Evolutionary conservation across 2,888 invertebrate genomes (phyloP).

Genomic region (Spisula subtruncata): DNA sequence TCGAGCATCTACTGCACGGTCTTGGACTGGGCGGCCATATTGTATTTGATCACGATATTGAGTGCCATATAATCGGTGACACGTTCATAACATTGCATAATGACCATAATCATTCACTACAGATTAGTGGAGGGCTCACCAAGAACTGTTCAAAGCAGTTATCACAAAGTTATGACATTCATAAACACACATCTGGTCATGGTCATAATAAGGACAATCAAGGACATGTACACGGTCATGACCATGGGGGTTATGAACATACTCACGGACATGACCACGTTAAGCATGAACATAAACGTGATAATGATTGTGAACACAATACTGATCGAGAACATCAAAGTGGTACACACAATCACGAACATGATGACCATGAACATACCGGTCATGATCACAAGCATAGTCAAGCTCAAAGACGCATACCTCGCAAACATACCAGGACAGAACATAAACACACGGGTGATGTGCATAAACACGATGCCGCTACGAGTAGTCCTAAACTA

Average conservation of each 20-base stretch:
- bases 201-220: slow-evolving; percentile 25
- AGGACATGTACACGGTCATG: not conserved
- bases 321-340: too few species aligned
- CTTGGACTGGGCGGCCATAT: slow-evolving; percentile 67
- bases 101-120: not conserved
- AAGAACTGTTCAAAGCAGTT: not conserved
- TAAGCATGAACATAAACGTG: slow-evolving; percentile 5
- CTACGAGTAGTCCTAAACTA: too few species aligned
- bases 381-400: slow-evolving; percentile 22
- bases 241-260: slow-evolving; percentile 35
- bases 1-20: slow-evolving; percentile 73
- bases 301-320: not conserved
- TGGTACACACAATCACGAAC: slow-evolving; percentile 23
- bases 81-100: not conserved
- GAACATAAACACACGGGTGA: slow-evolving; percentile 21
- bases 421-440: too few species aligned
- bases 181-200: not conserved
- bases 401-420: not conserved
- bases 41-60: slow-evolving; percentile 51
- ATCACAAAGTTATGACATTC: not conserved
- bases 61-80: slow-evolving; percentile 42
- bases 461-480: not conserved
- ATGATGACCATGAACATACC: not conserved
- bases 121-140: not conserved
- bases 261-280: slow-evolving; percentile 24